Evolutionary conservation across 1,140 invertebrate genomes (phyloP).

Genomic region (Leptinotarsa undecemlineata): DNA sequence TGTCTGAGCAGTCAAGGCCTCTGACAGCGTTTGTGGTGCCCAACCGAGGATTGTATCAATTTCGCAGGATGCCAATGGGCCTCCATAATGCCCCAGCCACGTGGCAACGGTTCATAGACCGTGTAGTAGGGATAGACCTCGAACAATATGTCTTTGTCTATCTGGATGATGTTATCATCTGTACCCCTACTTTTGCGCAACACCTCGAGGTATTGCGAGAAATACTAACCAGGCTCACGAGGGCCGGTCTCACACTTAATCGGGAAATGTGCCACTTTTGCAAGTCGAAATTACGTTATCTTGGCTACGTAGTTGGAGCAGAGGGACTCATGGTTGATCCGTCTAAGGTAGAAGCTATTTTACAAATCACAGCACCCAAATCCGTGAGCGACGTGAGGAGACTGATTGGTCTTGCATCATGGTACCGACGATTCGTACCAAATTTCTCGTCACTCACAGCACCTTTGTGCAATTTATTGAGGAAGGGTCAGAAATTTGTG

Average conservation of each 20-base stretch:
- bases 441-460: too few relatives aligned
- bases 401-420: conserved; percentile 49
- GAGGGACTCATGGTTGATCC: conserved; percentile 27
- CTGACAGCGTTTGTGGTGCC: conserved; percentile 54
- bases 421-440: conserved; percentile 41
- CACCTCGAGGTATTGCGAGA: conserved; percentile 44
- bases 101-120: conserved; percentile 34
- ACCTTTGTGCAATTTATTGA: conserved; percentile 41
- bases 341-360: conserved; percentile 36
- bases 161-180: conserved; percentile 51
- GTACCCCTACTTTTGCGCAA: conserved; percentile 45
- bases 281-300: conserved; percentile 48
- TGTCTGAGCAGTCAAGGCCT: too few relatives aligned
- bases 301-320: not conserved
- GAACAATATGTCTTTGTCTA: conserved; percentile 38
- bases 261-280: too few relatives aligned
- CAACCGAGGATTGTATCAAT: conserved; percentile 50
- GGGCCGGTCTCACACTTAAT: conserved; percentile 37
- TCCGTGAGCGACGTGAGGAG: conserved; percentile 52
- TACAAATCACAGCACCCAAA: conserved; percentile 30
- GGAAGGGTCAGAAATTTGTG: conserved; percentile 32
- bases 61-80: conserved; percentile 54
- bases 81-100: conserved; percentile 50
- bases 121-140: conserved; percentile 35
- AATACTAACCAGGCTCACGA: conserved; percentile 42